Percentiles rank a stretch among this genome's conserved stretches.
These are phyloP conservation scores for Polypterus senegalus DNA, from an alignment of 2,113 vertebrate genomes.

Conservation along the genomic window DNA sequence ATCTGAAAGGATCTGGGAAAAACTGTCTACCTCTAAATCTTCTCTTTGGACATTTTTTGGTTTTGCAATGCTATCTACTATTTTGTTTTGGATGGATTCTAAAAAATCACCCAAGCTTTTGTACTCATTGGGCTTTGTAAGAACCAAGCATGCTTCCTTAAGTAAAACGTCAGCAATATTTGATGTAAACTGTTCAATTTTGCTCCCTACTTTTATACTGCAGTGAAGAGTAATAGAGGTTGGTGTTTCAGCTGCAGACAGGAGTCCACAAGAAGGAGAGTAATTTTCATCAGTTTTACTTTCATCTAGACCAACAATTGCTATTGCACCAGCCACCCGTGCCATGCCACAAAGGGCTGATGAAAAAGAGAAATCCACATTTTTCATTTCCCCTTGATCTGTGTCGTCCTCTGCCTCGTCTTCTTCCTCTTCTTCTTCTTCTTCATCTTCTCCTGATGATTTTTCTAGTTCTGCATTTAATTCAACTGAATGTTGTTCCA, in stretches of 20 bases:
- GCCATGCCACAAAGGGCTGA: slow-evolving; percentile 80
- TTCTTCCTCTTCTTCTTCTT: slow-evolving; percentile 11
- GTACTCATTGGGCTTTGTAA: slow-evolving; percentile 60
- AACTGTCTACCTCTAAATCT: slow-evolving; percentile 53
- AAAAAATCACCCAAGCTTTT: slow-evolving; percentile 63
- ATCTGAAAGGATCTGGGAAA: slow-evolving; percentile 71
- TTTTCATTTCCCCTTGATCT: slow-evolving; percentile 13
- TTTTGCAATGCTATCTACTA: slow-evolving; percentile 58
- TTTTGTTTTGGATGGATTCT: slow-evolving; percentile 63
- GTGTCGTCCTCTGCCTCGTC: slow-evolving; percentile 23
- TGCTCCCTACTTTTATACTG: slow-evolving; percentile 52
- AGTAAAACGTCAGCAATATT: slow-evolving; percentile 72
- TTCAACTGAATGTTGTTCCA: slow-evolving; percentile 39
- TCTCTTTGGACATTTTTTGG: slow-evolving; percentile 45
- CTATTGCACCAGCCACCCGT: slow-evolving; percentile 75
- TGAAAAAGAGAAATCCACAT: slow-evolving; percentile 60
- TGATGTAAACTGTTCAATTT: slow-evolving; percentile 55
- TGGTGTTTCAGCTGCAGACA: slow-evolving; percentile 58
- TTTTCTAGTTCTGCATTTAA: not conserved
- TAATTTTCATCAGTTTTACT: slow-evolving; percentile 38
- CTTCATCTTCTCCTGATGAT: slow-evolving; percentile 20
- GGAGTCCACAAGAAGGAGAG: slow-evolving; percentile 48
- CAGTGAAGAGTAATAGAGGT: slow-evolving; percentile 53
- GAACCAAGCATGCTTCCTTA: slow-evolving; percentile 59
- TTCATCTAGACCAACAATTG: slow-evolving; percentile 65